phyloP scores from a whole-genome alignment of 1,140 invertebrate genomes.

The Magallana gigas region DNA sequence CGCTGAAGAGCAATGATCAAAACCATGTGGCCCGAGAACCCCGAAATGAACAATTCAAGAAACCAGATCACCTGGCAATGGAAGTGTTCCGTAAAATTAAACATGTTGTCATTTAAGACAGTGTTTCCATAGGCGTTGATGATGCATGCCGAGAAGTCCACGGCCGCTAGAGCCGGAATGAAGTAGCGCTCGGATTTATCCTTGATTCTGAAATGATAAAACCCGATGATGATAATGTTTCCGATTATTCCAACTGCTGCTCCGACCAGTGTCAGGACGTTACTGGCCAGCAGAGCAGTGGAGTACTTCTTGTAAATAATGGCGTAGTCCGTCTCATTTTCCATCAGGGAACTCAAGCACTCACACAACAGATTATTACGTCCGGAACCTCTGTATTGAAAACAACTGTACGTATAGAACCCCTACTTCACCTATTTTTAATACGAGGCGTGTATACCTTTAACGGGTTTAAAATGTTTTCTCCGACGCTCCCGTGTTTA shows the following conservation, averaged over 20 bases:
- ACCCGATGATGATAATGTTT: neutral
- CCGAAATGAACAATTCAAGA: neutral
- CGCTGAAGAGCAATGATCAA: slow-evolving; percentile 18
- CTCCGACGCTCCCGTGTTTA: too few relatives aligned
- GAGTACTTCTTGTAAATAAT: neutral
- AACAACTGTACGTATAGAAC: too few relatives aligned
- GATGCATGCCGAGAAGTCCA: neutral
- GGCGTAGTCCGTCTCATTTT: neutral
- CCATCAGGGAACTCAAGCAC: neutral
- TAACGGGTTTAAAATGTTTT: too few relatives aligned
- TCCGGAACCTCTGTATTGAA: too few relatives aligned
- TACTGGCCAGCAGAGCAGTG: neutral
- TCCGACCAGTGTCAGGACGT: slow-evolving; percentile 20
- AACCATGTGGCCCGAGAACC: neutral
- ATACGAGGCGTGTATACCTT: too few relatives aligned
- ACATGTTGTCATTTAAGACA: neutral
- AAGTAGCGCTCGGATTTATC: slow-evolving; percentile 14
- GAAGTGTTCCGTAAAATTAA: neutral
- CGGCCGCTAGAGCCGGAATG: slow-evolving; percentile 6
- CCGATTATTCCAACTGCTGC: slow-evolving; percentile 29
- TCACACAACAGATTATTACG: too few relatives aligned
- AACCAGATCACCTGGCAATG: slow-evolving; percentile 1
- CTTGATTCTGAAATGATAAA: slow-evolving; percentile 2
- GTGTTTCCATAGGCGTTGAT: neutral
- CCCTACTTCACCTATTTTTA: too few relatives aligned